Conservation (phyloP, 2,888 invertebrate species). For the Pristionchus mayeri region DNA sequence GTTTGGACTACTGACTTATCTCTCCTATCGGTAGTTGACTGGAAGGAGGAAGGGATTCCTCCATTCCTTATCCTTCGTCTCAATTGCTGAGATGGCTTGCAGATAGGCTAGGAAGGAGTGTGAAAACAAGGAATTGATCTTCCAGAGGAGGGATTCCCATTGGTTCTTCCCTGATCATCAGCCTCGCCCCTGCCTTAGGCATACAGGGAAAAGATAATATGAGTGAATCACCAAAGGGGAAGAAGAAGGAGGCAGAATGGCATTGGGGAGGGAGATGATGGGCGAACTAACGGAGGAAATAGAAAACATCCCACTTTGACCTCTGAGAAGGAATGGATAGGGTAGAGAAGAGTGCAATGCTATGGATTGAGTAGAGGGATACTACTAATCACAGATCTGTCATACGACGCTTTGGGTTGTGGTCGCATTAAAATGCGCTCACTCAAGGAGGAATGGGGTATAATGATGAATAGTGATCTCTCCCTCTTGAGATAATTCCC, state of each 20-base stretch:
- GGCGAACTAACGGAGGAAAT: background rate
- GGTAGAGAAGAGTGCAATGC: background rate
- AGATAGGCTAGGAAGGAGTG: background rate
- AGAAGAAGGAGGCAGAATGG: background rate
- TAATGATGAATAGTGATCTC: background rate
- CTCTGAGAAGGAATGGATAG: background rate
- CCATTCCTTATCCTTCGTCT: slow-evolving; percentile 12
- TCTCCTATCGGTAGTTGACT: slow-evolving; percentile 1
- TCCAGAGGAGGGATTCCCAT: background rate
- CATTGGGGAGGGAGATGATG: slow-evolving; percentile 24
- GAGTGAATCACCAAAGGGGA: background rate
- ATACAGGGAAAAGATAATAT: background rate
- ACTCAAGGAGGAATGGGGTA: too few relatives aligned
- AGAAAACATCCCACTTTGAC: slow-evolving; percentile 27
- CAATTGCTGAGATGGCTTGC: background rate
- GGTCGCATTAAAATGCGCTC: too few relatives aligned
- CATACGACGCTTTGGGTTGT: too few relatives aligned
- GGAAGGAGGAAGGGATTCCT: slow-evolving; percentile 11
- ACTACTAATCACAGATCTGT: too few relatives aligned
- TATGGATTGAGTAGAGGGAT: background rate
- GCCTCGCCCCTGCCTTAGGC: too few relatives aligned
- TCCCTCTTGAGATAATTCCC: slow-evolving; percentile 71
- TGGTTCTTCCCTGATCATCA: background rate
- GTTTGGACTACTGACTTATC: slow-evolving; percentile 22
- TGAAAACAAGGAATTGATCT: too few relatives aligned